Conservation (phyloP, 37 sponge, comb jelly and placozoan species). For the Mnemiopsis leidyi region DNA sequence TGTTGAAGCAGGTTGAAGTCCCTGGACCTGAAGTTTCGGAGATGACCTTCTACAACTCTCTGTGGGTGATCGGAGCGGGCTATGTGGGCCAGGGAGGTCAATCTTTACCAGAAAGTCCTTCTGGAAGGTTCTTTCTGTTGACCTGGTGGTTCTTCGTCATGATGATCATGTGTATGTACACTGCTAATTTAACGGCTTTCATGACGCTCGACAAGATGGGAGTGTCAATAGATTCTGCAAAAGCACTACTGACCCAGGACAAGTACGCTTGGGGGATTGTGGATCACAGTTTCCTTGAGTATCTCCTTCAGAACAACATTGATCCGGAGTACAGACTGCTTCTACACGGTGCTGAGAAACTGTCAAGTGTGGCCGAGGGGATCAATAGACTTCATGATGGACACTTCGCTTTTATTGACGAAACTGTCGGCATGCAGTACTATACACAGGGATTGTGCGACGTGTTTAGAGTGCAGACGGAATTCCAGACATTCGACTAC, state of each 20-base stretch:
- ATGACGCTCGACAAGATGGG: constrained; percentile 22
- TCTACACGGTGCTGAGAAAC: neutral
- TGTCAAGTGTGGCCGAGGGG: constrained; percentile 1
- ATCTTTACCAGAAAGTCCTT: neutral
- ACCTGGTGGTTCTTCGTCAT: constrained; percentile 40
- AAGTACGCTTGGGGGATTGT: neutral
- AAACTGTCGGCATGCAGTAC: neutral
- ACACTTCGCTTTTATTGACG: neutral
- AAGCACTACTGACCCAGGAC: neutral
- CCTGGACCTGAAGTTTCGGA: neutral
- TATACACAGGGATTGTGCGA: neutral
- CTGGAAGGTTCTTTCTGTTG: neutral
- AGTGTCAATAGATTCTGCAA: neutral
- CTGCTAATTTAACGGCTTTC: neutral
- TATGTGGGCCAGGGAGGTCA: constrained; percentile 5
- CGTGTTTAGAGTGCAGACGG: neutral
- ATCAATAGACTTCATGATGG: neutral
- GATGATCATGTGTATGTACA: constrained; percentile 4
- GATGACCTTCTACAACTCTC: neutral
- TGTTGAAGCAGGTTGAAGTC: neutral
- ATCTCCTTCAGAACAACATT: neutral
- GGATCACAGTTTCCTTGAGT: constrained; percentile 22
- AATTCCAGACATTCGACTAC: constrained; percentile 38
- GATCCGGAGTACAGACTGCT: neutral
- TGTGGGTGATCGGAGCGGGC: neutral